Percentiles rank a stretch among this genome's conserved stretches.
Conservation (phyloP, 2,888 invertebrate species). For the Bellardia bayeri region DNA sequence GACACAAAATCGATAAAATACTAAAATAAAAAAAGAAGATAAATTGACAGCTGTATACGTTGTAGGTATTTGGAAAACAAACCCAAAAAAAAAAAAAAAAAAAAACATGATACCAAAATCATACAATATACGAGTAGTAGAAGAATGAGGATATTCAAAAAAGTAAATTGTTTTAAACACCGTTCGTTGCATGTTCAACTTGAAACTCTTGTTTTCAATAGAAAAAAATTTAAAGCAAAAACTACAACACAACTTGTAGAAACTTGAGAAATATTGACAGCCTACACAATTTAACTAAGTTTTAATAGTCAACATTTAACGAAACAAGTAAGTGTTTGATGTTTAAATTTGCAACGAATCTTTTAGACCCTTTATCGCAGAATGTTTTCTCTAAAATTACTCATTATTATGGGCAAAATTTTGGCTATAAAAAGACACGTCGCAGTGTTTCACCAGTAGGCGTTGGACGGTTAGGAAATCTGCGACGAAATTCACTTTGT, state of each 20-base stretch:
- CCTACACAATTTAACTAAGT: slow-evolving; percentile 39
- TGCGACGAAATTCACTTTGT: no score
- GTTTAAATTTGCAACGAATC: background rate
- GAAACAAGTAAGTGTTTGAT: background rate
- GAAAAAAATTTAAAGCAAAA: background rate
- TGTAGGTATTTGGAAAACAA: slow-evolving; percentile 17
- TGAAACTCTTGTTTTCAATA: slow-evolving; percentile 7
- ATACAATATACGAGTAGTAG: background rate
- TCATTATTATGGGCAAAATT: no score
- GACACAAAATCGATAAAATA: slow-evolving; percentile 58
- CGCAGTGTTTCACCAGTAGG: no score
- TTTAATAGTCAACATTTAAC: slow-evolving; percentile 34
- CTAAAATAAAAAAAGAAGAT: slow-evolving; percentile 58
- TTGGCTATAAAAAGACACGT: no score
- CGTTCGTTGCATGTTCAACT: slow-evolving; percentile 42
- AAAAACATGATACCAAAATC: background rate
- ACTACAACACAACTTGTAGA: slow-evolving; percentile 42
- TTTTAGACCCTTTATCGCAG: no score
- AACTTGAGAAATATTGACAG: slow-evolving; percentile 40
- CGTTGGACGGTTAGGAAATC: no score
- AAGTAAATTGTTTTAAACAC: slow-evolving; percentile 14
- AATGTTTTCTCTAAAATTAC: no score
- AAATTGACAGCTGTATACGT: slow-evolving; percentile 53
- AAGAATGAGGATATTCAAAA: slow-evolving; percentile 1
- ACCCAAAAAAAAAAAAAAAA: background rate